phyloP scores from a whole-genome alignment of 2,888 invertebrate species.

The Lasioglossum pauxillum region DNA sequence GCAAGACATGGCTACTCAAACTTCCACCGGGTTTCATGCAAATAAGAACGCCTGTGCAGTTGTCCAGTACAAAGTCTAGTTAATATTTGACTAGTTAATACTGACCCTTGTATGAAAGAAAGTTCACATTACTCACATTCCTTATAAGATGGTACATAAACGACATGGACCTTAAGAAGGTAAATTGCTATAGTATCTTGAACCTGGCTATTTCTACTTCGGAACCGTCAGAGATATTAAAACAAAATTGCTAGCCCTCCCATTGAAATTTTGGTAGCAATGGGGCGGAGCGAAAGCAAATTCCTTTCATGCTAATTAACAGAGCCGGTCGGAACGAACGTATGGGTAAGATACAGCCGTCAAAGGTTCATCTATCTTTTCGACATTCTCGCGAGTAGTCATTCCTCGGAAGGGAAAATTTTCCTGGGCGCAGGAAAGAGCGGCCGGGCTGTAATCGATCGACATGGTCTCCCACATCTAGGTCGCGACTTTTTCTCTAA shows the following conservation, averaged over 20 bases:
- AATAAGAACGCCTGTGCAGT: background rate
- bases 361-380: conserved; percentile 61
- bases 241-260: background rate
- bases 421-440: conserved; percentile 41
- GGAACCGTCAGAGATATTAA: background rate
- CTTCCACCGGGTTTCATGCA: background rate
- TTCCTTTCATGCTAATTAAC: conserved; percentile 47
- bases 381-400: conserved; percentile 41
- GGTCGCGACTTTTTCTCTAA: conserved; percentile 74
- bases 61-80: too few species aligned
- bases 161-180: background rate
- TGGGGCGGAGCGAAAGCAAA: background rate
- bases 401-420: conserved; percentile 50
- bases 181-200: background rate
- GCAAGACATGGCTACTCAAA: background rate
- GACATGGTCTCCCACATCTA: conserved; percentile 67
- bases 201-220: background rate
- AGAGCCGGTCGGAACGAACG: background rate
- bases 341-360: background rate
- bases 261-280: background rate
- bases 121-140: background rate
- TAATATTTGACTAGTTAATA: too few species aligned
- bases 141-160: background rate
- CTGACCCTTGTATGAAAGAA: background rate
- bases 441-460: conserved; percentile 63